Conservation (phyloP, 2,888 invertebrate species). For the Hirtodrosophila histrioides region DNA sequence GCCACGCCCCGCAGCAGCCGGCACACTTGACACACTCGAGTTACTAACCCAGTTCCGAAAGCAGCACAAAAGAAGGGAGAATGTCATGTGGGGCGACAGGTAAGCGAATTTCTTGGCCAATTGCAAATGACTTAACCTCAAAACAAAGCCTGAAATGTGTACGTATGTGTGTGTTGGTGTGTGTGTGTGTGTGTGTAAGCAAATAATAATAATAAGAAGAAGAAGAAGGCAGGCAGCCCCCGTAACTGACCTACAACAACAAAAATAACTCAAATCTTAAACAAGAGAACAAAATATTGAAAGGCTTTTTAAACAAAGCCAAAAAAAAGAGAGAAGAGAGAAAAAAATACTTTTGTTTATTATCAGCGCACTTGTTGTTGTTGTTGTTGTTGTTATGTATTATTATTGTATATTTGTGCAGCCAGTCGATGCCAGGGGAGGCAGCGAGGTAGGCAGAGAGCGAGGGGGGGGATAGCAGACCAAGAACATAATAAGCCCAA, state of each 20-base stretch:
- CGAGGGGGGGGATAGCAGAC: slow-evolving; percentile 8
- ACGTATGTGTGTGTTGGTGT: too few relatives aligned
- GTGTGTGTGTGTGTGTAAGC: too few relatives aligned
- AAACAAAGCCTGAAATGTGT: slow-evolving; percentile 38
- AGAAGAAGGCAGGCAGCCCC: slow-evolving; percentile 57
- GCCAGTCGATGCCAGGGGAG: slow-evolving; percentile 55
- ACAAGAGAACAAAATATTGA: slow-evolving; percentile 26
- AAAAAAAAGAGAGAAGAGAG: slow-evolving; percentile 14
- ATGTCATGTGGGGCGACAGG: background rate
- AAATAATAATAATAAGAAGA: slow-evolving; percentile 30
- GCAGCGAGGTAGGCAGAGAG: too few relatives aligned
- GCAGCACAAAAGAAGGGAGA: background rate
- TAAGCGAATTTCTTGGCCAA: slow-evolving; percentile 58
- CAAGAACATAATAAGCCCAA: slow-evolving; percentile 53
- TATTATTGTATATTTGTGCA: slow-evolving; percentile 62
- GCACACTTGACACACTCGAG: background rate
- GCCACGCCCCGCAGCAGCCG: too few relatives aligned
- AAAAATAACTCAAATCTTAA: slow-evolving; percentile 60
- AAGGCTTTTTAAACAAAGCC: slow-evolving; percentile 46
- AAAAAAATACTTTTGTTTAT: slow-evolving; percentile 52
- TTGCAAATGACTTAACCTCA: slow-evolving; percentile 63
- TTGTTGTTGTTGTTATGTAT: slow-evolving; percentile 39
- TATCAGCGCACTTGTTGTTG: slow-evolving; percentile 64
- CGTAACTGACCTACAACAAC: slow-evolving; percentile 70
- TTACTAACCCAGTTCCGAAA: slow-evolving; percentile 35